A percentile compares a stretch with the other conserved stretches of the same genome.
phyloP scores from a whole-genome alignment of 2,888 invertebrate species.

The Molanna angustata region DNA sequence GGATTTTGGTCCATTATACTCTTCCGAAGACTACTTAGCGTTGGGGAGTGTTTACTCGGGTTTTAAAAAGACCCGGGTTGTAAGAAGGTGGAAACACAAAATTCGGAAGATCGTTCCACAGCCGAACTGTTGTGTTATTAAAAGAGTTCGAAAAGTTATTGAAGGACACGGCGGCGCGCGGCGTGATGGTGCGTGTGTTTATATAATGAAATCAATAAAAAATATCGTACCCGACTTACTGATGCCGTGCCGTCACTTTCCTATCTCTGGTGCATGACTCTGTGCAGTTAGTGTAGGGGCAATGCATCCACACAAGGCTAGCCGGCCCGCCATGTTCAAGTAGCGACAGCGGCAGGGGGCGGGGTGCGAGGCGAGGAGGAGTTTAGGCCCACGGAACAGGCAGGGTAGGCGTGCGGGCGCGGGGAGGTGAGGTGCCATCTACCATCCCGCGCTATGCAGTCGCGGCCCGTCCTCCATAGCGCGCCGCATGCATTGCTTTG shows the following conservation, averaged over 20 bases:
- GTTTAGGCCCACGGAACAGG: constrained; percentile 10
- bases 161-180: too few relatives aligned
- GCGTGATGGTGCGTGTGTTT: too few relatives aligned
- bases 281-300: constrained; percentile 24
- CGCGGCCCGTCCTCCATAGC: constrained; percentile 22
- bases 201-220: too few relatives aligned
- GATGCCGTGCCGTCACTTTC: constrained; percentile 3
- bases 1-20: too few relatives aligned
- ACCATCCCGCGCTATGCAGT: constrained; percentile 22
- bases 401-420: not conserved
- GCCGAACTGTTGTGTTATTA: too few relatives aligned
- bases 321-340: constrained; percentile 16
- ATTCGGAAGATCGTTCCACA: too few relatives aligned
- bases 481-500: constrained; percentile 20
- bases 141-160: too few relatives aligned
- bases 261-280: constrained; percentile 1
- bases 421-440: not conserved
- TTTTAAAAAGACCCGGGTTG: too few relatives aligned
- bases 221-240: not conserved
- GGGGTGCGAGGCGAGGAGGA: constrained; percentile 4
- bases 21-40: too few relatives aligned
- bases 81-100: too few relatives aligned
- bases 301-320: constrained; percentile 29
- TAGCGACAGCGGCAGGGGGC: not conserved
- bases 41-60: too few relatives aligned